phyloP scores from a whole-genome alignment of 2,113 vertebrate genomes.

The Cyrtonyx montezumae region DNA sequence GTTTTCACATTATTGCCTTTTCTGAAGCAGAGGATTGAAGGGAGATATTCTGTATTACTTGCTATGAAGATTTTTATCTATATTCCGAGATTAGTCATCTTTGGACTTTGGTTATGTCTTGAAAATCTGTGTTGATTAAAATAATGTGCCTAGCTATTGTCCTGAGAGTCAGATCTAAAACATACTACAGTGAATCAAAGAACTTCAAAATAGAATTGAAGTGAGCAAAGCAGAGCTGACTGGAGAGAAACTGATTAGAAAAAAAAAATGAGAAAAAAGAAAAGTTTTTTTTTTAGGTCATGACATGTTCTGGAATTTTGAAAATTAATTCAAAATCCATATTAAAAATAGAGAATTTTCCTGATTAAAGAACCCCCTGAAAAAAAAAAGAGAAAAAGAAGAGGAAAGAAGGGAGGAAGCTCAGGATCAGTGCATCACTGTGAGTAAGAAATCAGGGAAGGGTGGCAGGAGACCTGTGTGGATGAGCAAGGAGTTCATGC shows the following conservation, averaged over 20 bases:
- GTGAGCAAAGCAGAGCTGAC: neutral
- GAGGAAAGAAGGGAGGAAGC: no score
- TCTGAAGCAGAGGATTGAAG: neutral
- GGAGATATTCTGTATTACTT: neutral
- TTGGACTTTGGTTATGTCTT: neutral
- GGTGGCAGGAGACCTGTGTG: no score
- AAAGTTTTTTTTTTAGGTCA: neutral
- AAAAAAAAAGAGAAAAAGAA: neutral
- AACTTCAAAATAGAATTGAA: neutral
- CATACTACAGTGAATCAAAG: neutral
- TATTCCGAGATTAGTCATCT: neutral
- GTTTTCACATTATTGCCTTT: neutral
- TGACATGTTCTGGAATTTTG: neutral
- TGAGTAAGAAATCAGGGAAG: no score
- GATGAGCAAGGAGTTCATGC: no score
- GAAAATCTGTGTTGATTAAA: neutral
- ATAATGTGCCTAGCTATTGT: neutral
- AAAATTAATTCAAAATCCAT: neutral
- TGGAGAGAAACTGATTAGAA: neutral
- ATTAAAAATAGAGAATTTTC: neutral
- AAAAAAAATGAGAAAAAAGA: neutral
- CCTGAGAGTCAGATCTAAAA: neutral
- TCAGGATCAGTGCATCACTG: no score
- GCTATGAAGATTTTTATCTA: neutral
- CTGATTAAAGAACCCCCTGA: neutral